A percentile compares a stretch with the other conserved stretches of the same genome.
Evolutionary conservation across 2,113 vertebrate species (phyloP).

Genomic region (Oryzias curvinotus): DNA sequence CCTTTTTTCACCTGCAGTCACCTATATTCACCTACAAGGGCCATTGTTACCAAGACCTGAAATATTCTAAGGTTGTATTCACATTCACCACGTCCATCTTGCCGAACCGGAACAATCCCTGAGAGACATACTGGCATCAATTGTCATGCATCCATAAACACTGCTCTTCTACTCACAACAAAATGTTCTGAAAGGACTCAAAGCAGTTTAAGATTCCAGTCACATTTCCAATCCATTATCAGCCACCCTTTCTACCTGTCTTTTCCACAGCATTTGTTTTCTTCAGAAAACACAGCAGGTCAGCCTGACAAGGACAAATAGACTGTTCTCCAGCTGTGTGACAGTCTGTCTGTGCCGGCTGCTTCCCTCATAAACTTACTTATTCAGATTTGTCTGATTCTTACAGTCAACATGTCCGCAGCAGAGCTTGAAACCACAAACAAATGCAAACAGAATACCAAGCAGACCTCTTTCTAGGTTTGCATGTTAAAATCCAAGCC

Average conservation of each 20-base stretch:
- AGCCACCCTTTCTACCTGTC: slow-evolving; percentile 5
- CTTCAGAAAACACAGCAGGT: slow-evolving; percentile 34
- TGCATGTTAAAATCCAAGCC: not conserved
- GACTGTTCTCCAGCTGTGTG: not conserved
- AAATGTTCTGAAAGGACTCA: too few relatives aligned
- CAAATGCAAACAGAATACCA: not conserved
- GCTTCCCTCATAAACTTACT: too few relatives aligned
- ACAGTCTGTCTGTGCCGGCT: not conserved
- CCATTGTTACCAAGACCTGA: too few relatives aligned
- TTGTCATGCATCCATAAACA: too few relatives aligned
- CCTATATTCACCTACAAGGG: too few relatives aligned
- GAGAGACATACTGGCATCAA: too few relatives aligned
- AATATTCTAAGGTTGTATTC: too few relatives aligned
- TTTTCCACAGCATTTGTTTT: slow-evolving; percentile 48
- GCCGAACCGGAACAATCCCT: too few relatives aligned
- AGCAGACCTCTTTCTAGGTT: not conserved
- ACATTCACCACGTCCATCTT: too few relatives aligned
- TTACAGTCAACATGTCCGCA: not conserved
- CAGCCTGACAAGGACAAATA: slow-evolving; percentile 52
- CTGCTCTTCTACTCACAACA: too few relatives aligned
- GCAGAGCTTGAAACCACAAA: not conserved
- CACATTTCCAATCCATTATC: slow-evolving; percentile 15
- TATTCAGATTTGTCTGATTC: not conserved
- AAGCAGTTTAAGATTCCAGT: too few relatives aligned
- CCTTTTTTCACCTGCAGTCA: too few relatives aligned